A percentile compares a stretch with the other conserved stretches of the same genome.
Conservation (phyloP, 2,888 invertebrate species). For the Caenorhabditis becei region DNA sequence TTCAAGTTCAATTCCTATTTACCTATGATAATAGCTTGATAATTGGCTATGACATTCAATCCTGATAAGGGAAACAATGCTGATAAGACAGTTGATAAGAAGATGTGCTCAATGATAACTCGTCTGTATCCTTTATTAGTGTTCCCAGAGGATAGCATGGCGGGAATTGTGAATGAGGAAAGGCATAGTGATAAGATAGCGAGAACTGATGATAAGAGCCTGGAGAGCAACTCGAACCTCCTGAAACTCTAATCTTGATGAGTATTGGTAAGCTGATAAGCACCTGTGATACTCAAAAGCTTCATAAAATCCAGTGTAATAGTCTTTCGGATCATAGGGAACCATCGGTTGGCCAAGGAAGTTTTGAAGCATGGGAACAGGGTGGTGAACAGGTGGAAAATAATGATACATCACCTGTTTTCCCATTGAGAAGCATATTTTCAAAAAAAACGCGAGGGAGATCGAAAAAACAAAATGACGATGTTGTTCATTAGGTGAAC, state of each 20-base stretch:
- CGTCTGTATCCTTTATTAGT: constrained; percentile 1
- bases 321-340: background rate
- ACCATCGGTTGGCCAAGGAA: background rate
- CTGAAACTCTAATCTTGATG: too few species aligned
- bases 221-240: too few species aligned
- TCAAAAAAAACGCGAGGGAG: too few species aligned
- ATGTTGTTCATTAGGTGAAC: too few species aligned
- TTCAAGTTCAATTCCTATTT: too few species aligned
- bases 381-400: too few species aligned
- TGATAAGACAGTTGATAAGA: background rate
- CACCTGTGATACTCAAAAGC: background rate
- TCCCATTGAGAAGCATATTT: too few species aligned
- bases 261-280: too few species aligned
- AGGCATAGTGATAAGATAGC: background rate
- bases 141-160: background rate
- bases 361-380: background rate
- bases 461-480: too few species aligned
- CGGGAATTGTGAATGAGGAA: constrained; percentile 3
- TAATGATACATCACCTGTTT: too few species aligned
- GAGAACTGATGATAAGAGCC: too few species aligned
- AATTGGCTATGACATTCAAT: constrained; percentile 7
- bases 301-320: background rate
- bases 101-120: constrained; percentile 11
- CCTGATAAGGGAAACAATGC: constrained; percentile 12
- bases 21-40: constrained; percentile 9